A percentile compares a stretch with the other conserved stretches of the same genome.
Conservation (phyloP, 2,888 invertebrate species). For the Elysia crispata region DNA sequence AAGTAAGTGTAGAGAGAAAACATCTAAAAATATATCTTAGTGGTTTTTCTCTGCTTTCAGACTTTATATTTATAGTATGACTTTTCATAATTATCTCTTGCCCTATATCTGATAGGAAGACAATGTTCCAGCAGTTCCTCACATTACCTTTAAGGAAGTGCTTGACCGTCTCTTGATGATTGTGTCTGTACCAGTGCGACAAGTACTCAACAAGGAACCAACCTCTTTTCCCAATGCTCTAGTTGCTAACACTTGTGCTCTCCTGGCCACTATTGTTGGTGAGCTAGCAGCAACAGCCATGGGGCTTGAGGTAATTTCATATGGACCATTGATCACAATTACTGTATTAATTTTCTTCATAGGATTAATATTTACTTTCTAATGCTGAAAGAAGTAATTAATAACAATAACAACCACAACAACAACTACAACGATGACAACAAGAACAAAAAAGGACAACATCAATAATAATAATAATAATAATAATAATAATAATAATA, state of each 20-base stretch:
- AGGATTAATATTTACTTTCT: too few relatives aligned
- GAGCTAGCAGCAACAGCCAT: constrained; percentile 88
- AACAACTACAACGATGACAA: too few relatives aligned
- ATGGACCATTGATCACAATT: too few relatives aligned
- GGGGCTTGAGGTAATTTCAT: constrained; percentile 82
- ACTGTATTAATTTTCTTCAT: too few relatives aligned
- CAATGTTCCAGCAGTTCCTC: constrained; percentile 64
- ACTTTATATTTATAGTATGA: not conserved
- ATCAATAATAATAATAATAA: too few relatives aligned
- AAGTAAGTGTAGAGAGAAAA: too few relatives aligned
- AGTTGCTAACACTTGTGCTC: constrained; percentile 79
- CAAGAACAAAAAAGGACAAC: too few relatives aligned
- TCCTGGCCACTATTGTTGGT: constrained; percentile 89
- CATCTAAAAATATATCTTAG: too few relatives aligned
- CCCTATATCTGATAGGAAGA: constrained; percentile 54
- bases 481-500: too few relatives aligned
- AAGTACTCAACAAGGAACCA: constrained; percentile 79
- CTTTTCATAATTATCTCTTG: not conserved
- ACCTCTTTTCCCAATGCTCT: constrained; percentile 78
- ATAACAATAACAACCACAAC: too few relatives aligned
- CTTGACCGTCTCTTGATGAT: constrained; percentile 89
- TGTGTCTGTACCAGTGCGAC: constrained; percentile 86
- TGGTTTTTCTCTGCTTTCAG: too few relatives aligned
- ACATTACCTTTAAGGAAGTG: constrained; percentile 88
- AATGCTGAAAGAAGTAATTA: too few relatives aligned